Base-by-base conservation (phyloP, 2,113 vertebrate genomes). In the Albula glossodonta region DNA sequence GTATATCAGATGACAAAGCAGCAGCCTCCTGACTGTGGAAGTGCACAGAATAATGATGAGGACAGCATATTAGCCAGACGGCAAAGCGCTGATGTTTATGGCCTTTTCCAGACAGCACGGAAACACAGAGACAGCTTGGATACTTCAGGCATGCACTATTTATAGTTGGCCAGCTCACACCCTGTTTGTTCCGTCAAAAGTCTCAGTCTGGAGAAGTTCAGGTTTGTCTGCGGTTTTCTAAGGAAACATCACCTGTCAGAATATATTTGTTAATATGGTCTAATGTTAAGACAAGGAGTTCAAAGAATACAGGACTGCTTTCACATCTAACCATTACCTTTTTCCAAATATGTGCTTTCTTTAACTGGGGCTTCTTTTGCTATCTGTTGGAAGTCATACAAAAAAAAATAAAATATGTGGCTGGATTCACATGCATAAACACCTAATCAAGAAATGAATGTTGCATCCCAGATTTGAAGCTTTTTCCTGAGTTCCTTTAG, bases 191-290 rank as follows among this genome's bases (percentile, higher is more conserved):
- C 22, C 12, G 50, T 74, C 63, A 50, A 13, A 80, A 48, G 60
- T 19, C n/a, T 60, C 48, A 83, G 85, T 90, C 83, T 87, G 83
- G 84, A 87, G 57, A 91, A 92, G 86, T 92, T 93, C 88, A 90
- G 89, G 87, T 89, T 88, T 90, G 91, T 92, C 91, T 92, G 91
- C 91, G 86, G 84, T 93, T 92, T 90, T 89, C 25, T n/a, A 74
- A 81, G 87, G 86, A 80, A 88, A 89, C 91, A 86, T 86, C 87
- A 85, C 87, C 86, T 88, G 90, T 93, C 92, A 87, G 93, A 93
- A 94, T 89, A 91, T 91, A 93, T 93, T 92, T 91, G 91, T 86
- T 70, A 60, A 60, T 66, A 25, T 78, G 82, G n/a, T 52, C 50
- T 70, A 10, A 80, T 81, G 81, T 82, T 82, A 90, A 90, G 86